Percentiles rank a stretch among this genome's conserved stretches.
Evolutionary conservation across 2,113 vertebrate species (phyloP).

Genomic region (Gasterosteus nipponicus): DNA sequence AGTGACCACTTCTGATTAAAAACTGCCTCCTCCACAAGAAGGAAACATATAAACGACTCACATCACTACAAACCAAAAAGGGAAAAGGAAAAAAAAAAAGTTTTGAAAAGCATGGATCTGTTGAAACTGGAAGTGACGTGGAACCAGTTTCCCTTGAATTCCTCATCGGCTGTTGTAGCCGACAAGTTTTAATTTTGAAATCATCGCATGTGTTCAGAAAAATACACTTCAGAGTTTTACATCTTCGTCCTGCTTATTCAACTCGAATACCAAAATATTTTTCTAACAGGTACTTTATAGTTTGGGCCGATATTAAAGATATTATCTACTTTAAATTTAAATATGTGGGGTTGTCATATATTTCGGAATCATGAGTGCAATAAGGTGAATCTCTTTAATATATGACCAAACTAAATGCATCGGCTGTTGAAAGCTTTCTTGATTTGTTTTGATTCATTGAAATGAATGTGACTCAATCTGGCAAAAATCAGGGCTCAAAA

Average conservation of each 20-base stretch:
- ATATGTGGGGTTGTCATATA: neutral
- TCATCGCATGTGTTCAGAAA: constrained; percentile 29
- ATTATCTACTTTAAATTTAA: constrained; percentile 25
- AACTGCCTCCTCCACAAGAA: constrained; percentile 37
- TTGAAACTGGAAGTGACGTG: neutral
- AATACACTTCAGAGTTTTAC: constrained; percentile 20
- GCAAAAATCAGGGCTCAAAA: constrained; percentile 57
- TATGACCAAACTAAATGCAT: constrained; percentile 24
- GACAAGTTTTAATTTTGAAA: constrained; percentile 37
- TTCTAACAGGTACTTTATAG: constrained; percentile 20
- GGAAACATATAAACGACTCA: constrained; percentile 21
- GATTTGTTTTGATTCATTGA: constrained; percentile 50
- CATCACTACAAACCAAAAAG: constrained; percentile 30
- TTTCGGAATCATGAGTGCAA: neutral
- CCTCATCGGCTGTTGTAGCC: constrained; percentile 6
- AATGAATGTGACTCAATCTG: constrained; percentile 58
- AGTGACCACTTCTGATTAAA: constrained; percentile 71
- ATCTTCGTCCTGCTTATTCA: constrained; percentile 40
- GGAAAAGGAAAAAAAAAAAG: neutral
- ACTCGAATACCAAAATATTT: constrained; percentile 56
- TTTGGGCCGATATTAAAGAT: constrained; percentile 52
- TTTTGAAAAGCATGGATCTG: constrained; percentile 35
- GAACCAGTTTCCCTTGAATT: constrained; percentile 17
- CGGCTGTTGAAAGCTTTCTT: constrained; percentile 4
- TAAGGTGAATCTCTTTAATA: constrained; percentile 22